Evolutionary conservation across 2,888 invertebrate species (phyloP), one percentile per base, ranked within the genome.

Genomic region (Rhagium mordax): DNA sequence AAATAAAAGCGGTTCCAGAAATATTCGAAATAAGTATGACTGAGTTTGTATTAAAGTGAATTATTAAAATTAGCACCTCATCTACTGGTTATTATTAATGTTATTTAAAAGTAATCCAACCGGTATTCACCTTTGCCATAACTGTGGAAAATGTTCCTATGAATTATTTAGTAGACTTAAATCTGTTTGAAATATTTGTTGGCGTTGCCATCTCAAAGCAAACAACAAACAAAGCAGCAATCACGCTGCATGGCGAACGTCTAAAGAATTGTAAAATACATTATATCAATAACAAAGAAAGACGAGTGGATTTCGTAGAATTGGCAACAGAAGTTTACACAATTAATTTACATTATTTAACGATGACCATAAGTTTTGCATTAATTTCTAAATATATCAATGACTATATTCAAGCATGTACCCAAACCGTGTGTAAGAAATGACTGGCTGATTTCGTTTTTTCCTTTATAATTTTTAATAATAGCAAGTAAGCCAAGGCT

Each of bases 311-410:
- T 41, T 72, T 68, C 62, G 57, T 15, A 24, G 72, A 69, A 64
- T 15, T 48, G 29, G 10, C 71, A n/a, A 51, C 67, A 65, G 62
- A 55, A 61, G 73, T 74, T 76, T 75, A 74, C 75, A 73, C 73
- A 78, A 78, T 61, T 53, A 70, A 76, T 78, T 78, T 72, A 65
- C 75, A 75, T 78, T 75, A 77, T 76, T 75, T 74, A 77, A 71
- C 75, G 76, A 74, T 75, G 76, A 72, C 72, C 75, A 75, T 70
- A 61, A 65, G 70, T 77, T 77, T 77, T 75, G 70, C 75, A 75
- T 78, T 74, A 72, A 72, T 65, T 69, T 78, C 78, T 78, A 78
- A 78, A 78, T 78, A 76, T 76, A 78, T 75, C 78, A 75, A 20
- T 77, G 78, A 78, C 75, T 76, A 65, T 57, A 18, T 18, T 20